A percentile compares a stretch with the other conserved stretches of the same genome.
Evolutionary conservation across 2,888 invertebrate species (phyloP).

Genomic region (Ganaspis brasiliensis): DNA sequence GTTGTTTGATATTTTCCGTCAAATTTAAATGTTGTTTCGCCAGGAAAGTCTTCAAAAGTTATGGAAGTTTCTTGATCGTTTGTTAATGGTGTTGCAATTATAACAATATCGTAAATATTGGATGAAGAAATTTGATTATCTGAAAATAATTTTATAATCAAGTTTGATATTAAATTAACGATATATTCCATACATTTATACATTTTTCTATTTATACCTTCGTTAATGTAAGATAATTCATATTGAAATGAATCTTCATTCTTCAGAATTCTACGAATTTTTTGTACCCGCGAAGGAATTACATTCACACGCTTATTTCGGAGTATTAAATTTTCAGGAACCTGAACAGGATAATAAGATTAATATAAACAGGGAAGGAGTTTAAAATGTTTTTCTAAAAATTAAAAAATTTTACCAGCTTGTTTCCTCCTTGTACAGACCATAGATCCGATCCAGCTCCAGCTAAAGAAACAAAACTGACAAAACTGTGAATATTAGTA

Average conservation of each 20-base stretch:
- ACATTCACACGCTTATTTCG: constrained; percentile 68
- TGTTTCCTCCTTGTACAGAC: constrained; percentile 84
- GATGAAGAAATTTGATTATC: constrained; percentile 64
- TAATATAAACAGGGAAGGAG: too few relatives aligned
- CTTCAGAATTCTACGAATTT: constrained; percentile 65
- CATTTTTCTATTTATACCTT: constrained; percentile 63
- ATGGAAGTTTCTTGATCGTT: constrained; percentile 78
- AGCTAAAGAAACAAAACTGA: constrained; percentile 81
- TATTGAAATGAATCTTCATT: constrained; percentile 62
- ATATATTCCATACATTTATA: too few relatives aligned
- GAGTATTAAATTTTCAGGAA: constrained; percentile 72
- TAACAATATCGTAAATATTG: constrained; percentile 82
- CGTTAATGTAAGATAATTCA: constrained; percentile 68
- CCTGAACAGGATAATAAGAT: constrained; percentile 64
- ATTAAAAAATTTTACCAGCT: constrained; percentile 72
- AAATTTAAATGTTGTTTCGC: constrained; percentile 70
- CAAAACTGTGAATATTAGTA: constrained; percentile 82
- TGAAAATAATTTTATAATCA: constrained; percentile 55
- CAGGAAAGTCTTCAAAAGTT: constrained; percentile 80
- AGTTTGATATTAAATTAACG: constrained; percentile 5
- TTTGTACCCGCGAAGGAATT: constrained; percentile 67
- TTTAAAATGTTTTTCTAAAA: constrained; percentile 24
- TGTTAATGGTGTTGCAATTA: constrained; percentile 83
- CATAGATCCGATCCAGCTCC: constrained; percentile 82
- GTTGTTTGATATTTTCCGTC: constrained; percentile 82